Conservation (phyloP, 2,113 vertebrate species). For the Syngnathus floridae region DNA sequence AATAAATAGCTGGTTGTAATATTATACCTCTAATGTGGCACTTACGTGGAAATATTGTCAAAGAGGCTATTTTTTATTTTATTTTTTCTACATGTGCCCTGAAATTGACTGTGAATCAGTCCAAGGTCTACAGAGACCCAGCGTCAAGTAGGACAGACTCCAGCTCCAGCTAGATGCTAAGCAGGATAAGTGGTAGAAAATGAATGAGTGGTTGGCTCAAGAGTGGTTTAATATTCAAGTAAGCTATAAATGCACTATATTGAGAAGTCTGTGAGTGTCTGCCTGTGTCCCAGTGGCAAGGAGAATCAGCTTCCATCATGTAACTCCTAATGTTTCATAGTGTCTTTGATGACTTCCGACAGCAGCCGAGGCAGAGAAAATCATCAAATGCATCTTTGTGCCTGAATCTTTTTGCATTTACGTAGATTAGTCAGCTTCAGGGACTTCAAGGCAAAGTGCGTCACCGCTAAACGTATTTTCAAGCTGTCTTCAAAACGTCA, state of each 20-base stretch:
- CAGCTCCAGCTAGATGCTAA: not conserved
- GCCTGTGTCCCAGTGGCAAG: conserved; percentile 1
- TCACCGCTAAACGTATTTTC: not conserved
- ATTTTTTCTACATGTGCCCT: too few species aligned
- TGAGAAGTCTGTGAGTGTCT: not conserved
- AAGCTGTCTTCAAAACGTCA: not conserved
- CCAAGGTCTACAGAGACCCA: not conserved
- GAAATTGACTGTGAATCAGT: too few species aligned
- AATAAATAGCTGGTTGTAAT: too few species aligned
- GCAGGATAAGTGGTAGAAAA: not conserved
- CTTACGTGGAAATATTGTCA: too few species aligned
- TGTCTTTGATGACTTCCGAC: not conserved
- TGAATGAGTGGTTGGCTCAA: not conserved
- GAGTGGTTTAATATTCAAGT: not conserved
- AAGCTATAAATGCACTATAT: not conserved
- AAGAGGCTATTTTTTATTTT: too few species aligned
- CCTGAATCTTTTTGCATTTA: not conserved
- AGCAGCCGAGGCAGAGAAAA: not conserved
- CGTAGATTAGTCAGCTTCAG: not conserved
- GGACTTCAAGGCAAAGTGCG: not conserved
- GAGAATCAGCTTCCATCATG: not conserved
- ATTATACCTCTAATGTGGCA: too few species aligned
- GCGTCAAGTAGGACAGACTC: not conserved
- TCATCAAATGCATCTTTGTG: not conserved
- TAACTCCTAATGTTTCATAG: not conserved